phyloP scores from a whole-genome alignment of 2,113 vertebrate species.

The Probosciger aterrimus region DNA sequence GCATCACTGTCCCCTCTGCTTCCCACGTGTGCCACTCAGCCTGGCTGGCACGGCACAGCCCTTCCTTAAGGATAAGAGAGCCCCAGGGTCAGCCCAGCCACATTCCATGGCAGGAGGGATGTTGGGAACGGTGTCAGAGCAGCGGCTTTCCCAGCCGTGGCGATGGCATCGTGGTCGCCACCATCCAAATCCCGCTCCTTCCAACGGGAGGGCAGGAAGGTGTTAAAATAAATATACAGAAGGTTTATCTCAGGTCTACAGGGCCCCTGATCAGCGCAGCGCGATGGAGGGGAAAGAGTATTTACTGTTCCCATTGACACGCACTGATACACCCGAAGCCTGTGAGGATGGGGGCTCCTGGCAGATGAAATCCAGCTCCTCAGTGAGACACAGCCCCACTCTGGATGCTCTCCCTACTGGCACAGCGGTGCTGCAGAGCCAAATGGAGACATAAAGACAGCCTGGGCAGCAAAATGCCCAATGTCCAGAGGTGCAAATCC shows the following conservation, averaged over 20 bases:
- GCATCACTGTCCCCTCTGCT: slow-evolving; percentile 28
- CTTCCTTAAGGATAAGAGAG: neutral
- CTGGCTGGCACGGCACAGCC: neutral
- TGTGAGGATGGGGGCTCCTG: neutral
- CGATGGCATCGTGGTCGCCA: neutral
- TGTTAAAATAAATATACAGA: neutral
- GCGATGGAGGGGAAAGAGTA: neutral
- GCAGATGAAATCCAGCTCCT: neutral
- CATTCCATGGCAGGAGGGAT: neutral
- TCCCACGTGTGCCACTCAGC: neutral
- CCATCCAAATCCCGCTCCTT: neutral
- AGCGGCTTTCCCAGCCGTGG: neutral
- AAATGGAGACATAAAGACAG: fast-evolving
- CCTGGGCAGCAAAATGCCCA: fast-evolving
- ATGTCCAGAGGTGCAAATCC: fast-evolving
- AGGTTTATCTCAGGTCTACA: neutral
- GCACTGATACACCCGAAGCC: fast-evolving
- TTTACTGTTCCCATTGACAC: neutral
- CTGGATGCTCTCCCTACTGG: neutral
- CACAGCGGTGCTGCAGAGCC: neutral
- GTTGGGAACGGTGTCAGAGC: fast-evolving
- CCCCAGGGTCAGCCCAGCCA: neutral
- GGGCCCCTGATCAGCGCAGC: neutral
- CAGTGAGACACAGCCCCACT: fast-evolving
- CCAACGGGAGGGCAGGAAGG: neutral